A percentile compares a stretch with the other conserved stretches of the same genome.
These are phyloP conservation scores for Thamnophis sirtalis DNA, from an alignment of 2,113 vertebrate genomes.

Conservation along the genomic window DNA sequence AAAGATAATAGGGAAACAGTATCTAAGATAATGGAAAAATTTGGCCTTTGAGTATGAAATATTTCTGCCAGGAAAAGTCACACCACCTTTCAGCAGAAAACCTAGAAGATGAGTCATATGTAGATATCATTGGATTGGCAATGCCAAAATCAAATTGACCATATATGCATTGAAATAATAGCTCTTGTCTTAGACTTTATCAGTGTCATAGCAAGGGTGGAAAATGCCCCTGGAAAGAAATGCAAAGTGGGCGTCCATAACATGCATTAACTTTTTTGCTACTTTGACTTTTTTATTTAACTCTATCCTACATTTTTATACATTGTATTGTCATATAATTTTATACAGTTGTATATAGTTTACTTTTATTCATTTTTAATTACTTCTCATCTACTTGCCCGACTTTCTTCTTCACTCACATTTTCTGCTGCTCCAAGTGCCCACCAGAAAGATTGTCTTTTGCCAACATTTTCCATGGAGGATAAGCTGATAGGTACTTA, in stretches of 20 bases:
- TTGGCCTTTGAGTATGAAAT: not conserved
- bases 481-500: not conserved
- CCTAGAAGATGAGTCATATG: not conserved
- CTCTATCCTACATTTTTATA: not conserved
- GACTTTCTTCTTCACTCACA: not conserved
- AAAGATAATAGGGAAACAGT: not conserved
- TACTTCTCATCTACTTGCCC: not conserved
- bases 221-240: not conserved
- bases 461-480: not conserved
- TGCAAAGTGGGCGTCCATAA: not conserved
- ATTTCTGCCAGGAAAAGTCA: not conserved
- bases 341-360: not conserved
- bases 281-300: not conserved
- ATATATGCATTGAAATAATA: not conserved
- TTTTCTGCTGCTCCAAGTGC: not conserved
- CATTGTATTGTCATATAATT: not conserved
- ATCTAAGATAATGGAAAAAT: not conserved
- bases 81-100: not conserved
- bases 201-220: not conserved
- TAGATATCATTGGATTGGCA: not conserved
- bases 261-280: not conserved
- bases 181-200: not conserved
- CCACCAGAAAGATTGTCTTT: not conserved
- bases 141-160: not conserved
- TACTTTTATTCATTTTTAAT: not conserved